Evolutionary conservation across 2,113 vertebrate species (phyloP).

Genomic region (Perccottus glenii): DNA sequence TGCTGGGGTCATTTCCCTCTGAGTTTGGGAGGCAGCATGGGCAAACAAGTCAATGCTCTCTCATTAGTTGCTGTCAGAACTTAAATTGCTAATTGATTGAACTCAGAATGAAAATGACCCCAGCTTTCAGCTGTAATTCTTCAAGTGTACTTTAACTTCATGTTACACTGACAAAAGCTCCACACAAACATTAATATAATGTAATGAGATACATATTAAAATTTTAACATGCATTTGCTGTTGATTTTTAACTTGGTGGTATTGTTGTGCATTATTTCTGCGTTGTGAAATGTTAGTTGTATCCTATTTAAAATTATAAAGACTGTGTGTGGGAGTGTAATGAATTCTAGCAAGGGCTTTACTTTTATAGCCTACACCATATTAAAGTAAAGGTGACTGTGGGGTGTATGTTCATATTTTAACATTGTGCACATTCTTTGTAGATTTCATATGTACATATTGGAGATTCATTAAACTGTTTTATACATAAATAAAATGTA

Average conservation of each 20-base stretch:
- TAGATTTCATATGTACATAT: conserved; percentile 83
- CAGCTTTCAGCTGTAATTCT: conserved; percentile 40
- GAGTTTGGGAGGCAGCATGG: conserved; percentile 10
- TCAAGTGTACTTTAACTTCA: conserved; percentile 63
- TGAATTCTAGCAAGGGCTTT: conserved; percentile 68
- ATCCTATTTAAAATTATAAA: conserved; percentile 63
- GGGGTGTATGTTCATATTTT: conserved; percentile 68
- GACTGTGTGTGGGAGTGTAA: conserved; percentile 58
- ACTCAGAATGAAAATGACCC: conserved; percentile 27
- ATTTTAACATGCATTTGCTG: conserved; percentile 68
- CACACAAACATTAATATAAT: conserved; percentile 51
- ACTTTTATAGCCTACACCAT: conserved; percentile 11
- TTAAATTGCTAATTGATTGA: conserved; percentile 53
- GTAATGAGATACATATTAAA: conserved; percentile 60
- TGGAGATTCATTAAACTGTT: conserved; percentile 76
- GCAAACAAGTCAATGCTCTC: conserved; percentile 29
- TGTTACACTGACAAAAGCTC: conserved; percentile 57
- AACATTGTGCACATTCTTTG: conserved; percentile 80
- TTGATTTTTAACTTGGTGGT: conserved; percentile 48
- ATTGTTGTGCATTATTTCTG: conserved; percentile 47
- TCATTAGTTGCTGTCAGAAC: conserved; percentile 42
- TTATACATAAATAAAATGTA: conserved; percentile 61
- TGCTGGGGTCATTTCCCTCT: conserved; percentile 31
- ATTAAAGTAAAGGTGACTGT: conserved; percentile 33
- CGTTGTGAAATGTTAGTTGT: conserved; percentile 60